phyloP scores from a whole-genome alignment of 2,797 vertebrate species.

The Brotula barbata region DNA sequence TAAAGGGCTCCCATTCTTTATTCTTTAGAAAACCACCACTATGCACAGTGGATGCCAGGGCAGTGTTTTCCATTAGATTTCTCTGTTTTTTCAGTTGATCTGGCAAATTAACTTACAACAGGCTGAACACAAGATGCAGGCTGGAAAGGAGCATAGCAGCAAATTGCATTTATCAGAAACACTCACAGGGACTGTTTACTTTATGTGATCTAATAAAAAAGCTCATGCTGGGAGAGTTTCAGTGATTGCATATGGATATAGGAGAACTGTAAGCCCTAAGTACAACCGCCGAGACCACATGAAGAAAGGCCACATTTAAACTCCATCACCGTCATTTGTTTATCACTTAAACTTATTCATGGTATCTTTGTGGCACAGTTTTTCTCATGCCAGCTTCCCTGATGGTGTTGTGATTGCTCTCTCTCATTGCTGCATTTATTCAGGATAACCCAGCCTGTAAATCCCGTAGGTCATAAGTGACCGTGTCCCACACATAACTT shows the following conservation, averaged over 20 bases:
- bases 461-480: constrained; percentile 55
- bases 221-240: constrained; percentile 70
- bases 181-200: constrained; percentile 78
- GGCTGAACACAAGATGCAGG: constrained; percentile 78
- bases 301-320: constrained; percentile 69
- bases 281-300: constrained; percentile 66
- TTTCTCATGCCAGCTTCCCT: constrained; percentile 53
- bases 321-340: constrained; percentile 71
- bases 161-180: constrained; percentile 83
- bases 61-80: constrained; percentile 81
- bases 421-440: constrained; percentile 55
- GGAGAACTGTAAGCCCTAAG: constrained; percentile 64
- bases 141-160: constrained; percentile 78
- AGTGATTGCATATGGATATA: constrained; percentile 71
- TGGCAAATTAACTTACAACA: constrained; percentile 85
- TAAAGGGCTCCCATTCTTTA: constrained; percentile 77
- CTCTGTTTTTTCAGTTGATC: constrained; percentile 80
- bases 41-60: constrained; percentile 75
- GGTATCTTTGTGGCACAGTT: constrained; percentile 63
- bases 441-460: constrained; percentile 57
- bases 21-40: constrained; percentile 77
- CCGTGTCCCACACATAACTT: constrained; percentile 44
- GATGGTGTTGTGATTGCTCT: constrained; percentile 63
- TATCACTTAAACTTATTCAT: constrained; percentile 62
- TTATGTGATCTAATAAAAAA: constrained; percentile 77